These are phyloP conservation scores for Ichneumoninae sp. DNA, from an alignment of 2,888 invertebrate species.

Conservation along the genomic window DNA sequence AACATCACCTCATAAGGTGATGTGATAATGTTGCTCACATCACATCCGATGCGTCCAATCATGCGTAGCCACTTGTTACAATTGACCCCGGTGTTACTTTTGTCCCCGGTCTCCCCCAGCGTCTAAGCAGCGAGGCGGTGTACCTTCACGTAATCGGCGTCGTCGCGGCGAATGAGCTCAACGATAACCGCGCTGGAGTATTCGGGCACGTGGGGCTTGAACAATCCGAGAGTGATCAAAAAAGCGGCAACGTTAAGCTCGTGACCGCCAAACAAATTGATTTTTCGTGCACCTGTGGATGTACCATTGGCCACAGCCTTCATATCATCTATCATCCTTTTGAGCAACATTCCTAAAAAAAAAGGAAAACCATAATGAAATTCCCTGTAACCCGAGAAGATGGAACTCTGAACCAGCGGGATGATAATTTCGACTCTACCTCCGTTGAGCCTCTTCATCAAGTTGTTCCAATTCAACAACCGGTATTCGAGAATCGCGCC, in stretches of 20 bases:
- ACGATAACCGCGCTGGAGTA: conserved; percentile 86
- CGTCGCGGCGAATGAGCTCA: conserved; percentile 84
- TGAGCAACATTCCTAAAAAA: conserved; percentile 85
- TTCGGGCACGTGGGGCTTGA: conserved; percentile 86
- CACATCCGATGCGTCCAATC: too few relatives aligned
- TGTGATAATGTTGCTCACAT: too few relatives aligned
- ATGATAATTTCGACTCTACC: conserved; percentile 79
- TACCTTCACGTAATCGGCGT: conserved; percentile 85
- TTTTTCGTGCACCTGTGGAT: conserved; percentile 81
- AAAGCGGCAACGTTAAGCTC: conserved; percentile 88
- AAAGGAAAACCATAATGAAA: background rate
- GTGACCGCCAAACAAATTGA: conserved; percentile 87
- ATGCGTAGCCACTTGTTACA: too few relatives aligned
- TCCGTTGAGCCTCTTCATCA: conserved; percentile 86
- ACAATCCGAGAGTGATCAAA: conserved; percentile 86
- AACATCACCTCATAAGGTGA: too few relatives aligned
- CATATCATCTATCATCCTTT: conserved; percentile 85
- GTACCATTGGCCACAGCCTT: conserved; percentile 78
- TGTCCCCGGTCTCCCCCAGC: too few relatives aligned
- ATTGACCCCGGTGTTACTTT: too few relatives aligned
- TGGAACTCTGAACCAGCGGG: conserved; percentile 83
- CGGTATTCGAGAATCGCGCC: conserved; percentile 86
- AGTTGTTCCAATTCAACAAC: conserved; percentile 86
- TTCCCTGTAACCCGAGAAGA: conserved; percentile 5
- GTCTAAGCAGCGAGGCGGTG: conserved; percentile 70